These are phyloP conservation scores for Ariopsis seemanni DNA, from an alignment of 2,113 vertebrate genomes.

Conservation along the genomic window DNA sequence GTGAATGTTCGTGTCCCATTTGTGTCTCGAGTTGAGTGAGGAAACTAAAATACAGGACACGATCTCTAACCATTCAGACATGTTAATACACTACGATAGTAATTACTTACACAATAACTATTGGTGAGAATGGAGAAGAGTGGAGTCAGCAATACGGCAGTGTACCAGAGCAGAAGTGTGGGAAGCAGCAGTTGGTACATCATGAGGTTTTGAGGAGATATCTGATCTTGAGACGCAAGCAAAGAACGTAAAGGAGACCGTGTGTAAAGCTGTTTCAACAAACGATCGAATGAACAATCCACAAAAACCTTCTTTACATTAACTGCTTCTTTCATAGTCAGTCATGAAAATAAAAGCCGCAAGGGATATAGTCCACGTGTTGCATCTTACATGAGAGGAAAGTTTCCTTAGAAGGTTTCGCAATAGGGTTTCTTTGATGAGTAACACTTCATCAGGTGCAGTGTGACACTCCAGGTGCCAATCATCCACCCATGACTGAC, in stretches of 20 bases:
- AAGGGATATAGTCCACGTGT: not conserved
- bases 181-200: not conserved
- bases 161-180: not conserved
- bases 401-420: not conserved
- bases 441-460: not conserved
- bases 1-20: not conserved
- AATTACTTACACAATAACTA: not conserved
- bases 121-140: too few species aligned
- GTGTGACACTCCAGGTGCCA: not conserved
- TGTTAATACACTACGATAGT: not conserved
- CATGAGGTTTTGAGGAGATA: not conserved
- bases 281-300: too few species aligned
- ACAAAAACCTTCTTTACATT: not conserved
- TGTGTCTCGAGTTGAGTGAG: not conserved
- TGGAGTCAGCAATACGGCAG: not conserved
- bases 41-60: not conserved
- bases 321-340: not conserved
- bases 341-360: not conserved
- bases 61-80: not conserved
- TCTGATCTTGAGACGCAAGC: not conserved
- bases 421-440: not conserved
- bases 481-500: not conserved
- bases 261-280: not conserved
- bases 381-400: not conserved
- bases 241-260: not conserved